Conservation (phyloP, 1,140 invertebrate genomes). For the Sycobia sp. region DNA sequence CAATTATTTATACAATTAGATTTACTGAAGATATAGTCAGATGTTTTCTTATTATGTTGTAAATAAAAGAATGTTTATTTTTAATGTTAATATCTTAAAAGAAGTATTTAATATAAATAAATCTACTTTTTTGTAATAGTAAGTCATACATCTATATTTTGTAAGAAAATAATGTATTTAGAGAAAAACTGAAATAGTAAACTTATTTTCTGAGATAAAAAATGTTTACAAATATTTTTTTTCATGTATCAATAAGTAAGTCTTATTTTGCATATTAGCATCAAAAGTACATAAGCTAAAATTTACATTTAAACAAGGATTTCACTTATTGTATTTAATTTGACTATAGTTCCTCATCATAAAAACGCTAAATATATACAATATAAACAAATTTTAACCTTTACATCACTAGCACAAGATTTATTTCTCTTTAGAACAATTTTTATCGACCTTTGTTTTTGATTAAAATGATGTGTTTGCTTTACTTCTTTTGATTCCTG, state of each 20-base stretch:
- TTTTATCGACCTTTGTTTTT: conserved; percentile 29
- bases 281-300: too few relatives aligned
- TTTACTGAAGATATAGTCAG: too few relatives aligned
- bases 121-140: too few relatives aligned
- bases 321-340: not conserved
- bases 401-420: conserved; percentile 22
- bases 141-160: too few relatives aligned
- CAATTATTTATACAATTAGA: not conserved
- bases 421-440: conserved; percentile 32
- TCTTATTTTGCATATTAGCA: too few relatives aligned
- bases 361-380: too few relatives aligned
- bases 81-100: too few relatives aligned
- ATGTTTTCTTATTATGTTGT: too few relatives aligned
- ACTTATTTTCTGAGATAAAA: not conserved
- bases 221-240: not conserved
- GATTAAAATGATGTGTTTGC: conserved; percentile 8
- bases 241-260: not conserved
- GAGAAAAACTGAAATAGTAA: not conserved
- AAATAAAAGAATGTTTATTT: too few relatives aligned
- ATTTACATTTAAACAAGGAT: not conserved
- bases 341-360: too few relatives aligned
- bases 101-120: not conserved
- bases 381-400: conserved; percentile 23
- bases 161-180: too few relatives aligned
- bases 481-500: conserved; percentile 26